Evolutionary conservation across 1,140 invertebrate species (phyloP).

Genomic region (Uloborus diversus): DNA sequence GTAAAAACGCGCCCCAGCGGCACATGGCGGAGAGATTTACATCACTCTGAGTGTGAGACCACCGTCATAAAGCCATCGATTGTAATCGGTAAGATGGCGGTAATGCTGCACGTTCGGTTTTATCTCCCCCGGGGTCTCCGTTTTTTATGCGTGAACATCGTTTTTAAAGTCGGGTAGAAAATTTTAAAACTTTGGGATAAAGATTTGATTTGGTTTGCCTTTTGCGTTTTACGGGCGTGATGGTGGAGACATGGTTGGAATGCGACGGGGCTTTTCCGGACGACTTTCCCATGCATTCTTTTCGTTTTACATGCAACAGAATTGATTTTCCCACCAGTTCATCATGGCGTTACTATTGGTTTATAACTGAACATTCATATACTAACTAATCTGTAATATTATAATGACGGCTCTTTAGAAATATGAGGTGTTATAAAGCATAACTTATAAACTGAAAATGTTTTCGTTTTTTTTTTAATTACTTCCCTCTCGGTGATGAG

Average conservation of each 20-base stretch:
- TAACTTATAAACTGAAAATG: too few relatives aligned
- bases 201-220: constrained; percentile 41
- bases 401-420: too few relatives aligned
- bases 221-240: background rate
- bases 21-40: constrained; percentile 48
- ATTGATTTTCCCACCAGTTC: too few relatives aligned
- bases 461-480: too few relatives aligned
- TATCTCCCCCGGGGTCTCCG: background rate
- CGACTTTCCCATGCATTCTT: too few relatives aligned
- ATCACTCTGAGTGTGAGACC: constrained; percentile 51
- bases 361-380: too few relatives aligned
- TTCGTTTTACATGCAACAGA: too few relatives aligned
- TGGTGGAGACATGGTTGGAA: background rate
- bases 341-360: too few relatives aligned
- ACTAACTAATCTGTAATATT: too few relatives aligned
- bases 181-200: constrained; percentile 45
- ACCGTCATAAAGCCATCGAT: constrained; percentile 51
- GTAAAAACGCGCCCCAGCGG: constrained; percentile 41
- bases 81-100: constrained; percentile 48
- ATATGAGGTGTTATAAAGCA: too few relatives aligned
- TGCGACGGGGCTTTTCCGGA: too few relatives aligned
- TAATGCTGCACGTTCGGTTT: constrained; percentile 50
- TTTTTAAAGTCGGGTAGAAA: background rate
- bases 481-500: too few relatives aligned
- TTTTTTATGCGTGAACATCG: background rate